Conservation (phyloP, 1,140 invertebrate species). For the Philopotamus ludificatus region DNA sequence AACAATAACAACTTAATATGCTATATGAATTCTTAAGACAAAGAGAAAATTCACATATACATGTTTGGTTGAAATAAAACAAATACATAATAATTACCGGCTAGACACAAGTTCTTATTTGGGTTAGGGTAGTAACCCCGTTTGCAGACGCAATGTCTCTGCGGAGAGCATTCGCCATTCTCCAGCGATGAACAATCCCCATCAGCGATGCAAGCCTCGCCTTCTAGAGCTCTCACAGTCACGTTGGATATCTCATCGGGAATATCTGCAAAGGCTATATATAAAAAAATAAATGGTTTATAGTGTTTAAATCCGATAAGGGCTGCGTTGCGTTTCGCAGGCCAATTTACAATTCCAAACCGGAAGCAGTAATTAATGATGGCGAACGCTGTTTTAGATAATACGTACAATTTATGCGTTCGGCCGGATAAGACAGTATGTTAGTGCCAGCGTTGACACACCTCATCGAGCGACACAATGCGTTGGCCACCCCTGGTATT, state of each 20-base stretch:
- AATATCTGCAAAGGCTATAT: no score
- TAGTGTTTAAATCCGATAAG: no score
- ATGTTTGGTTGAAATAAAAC: not conserved
- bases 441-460: no score
- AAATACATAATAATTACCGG: not conserved
- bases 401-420: no score
- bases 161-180: not conserved
- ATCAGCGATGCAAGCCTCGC: not conserved
- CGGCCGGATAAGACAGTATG: no score
- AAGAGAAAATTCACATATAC: not conserved
- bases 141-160: conserved; percentile 12
- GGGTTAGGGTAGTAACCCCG: conserved; percentile 2
- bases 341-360: no score
- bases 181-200: not conserved
- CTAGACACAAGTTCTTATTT: not conserved
- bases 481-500: not conserved
- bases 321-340: no score
- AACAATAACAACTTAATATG: no score
- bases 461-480: not conserved
- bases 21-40: not conserved
- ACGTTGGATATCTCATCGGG: no score
- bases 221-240: not conserved
- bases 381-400: no score
- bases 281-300: no score
- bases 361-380: no score